A percentile compares a stretch with the other conserved stretches of the same genome.
Evolutionary conservation across 2,888 invertebrate species (phyloP).

Genomic region (Calliopum simillimum): DNA sequence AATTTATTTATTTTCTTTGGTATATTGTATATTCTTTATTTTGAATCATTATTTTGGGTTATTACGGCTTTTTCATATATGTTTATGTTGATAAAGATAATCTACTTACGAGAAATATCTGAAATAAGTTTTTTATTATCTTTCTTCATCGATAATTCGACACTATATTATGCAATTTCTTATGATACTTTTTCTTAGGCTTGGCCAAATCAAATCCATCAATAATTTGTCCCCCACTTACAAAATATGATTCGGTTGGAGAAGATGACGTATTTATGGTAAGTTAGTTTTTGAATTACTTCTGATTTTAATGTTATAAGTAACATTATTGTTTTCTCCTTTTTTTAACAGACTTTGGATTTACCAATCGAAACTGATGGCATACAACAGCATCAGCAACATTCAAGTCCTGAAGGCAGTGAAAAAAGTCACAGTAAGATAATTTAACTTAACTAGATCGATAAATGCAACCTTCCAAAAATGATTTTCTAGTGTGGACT

Average conservation of each 20-base stretch:
- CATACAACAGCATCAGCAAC: conserved; percentile 66
- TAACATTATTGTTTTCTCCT: conserved; percentile 9
- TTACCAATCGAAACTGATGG: conserved; percentile 84
- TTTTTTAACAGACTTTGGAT: conserved; percentile 80
- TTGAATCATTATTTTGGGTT: not conserved
- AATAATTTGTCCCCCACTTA: conserved; percentile 64
- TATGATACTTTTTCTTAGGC: conserved; percentile 70
- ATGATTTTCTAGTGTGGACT: too few relatives aligned
- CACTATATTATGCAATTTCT: not conserved
- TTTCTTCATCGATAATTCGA: not conserved
- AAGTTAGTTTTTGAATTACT: conserved; percentile 57
- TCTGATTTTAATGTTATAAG: not conserved
- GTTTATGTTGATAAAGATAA: not conserved
- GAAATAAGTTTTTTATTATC: too few relatives aligned
- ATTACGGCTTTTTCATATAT: too few relatives aligned
- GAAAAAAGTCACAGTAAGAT: conserved; percentile 67
- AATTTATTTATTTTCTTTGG: not conserved
- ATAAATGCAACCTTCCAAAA: too few relatives aligned
- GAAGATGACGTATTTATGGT: conserved; percentile 98
- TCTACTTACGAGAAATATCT: too few relatives aligned
- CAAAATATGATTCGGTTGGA: conserved; percentile 77
- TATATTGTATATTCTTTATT: not conserved
- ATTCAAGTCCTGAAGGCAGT: conserved; percentile 77
- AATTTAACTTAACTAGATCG: too few relatives aligned
- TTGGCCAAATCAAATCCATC: conserved; percentile 81